Evolutionary conservation across 2,113 vertebrate species (phyloP).

Genomic region (Microcebus tavaratra): DNA sequence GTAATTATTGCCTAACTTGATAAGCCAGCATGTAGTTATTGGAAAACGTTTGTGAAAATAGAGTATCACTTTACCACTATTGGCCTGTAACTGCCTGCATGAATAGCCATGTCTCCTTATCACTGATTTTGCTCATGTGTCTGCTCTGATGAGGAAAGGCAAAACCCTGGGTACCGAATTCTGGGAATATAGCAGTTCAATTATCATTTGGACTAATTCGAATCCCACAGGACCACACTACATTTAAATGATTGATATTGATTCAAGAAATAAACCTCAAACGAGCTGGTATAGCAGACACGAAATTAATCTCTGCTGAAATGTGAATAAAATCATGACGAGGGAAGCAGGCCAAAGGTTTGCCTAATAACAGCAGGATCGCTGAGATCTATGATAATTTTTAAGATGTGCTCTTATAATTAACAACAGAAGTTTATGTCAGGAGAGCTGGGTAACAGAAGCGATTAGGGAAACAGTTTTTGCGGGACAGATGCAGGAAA

Average conservation of each 20-base stretch:
- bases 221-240: constrained; percentile 58
- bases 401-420: constrained; percentile 65
- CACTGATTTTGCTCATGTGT: constrained; percentile 49
- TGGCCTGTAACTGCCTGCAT: background rate
- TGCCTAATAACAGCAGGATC: constrained; percentile 30
- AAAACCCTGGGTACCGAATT: background rate
- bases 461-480: background rate
- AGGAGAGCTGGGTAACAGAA: constrained; percentile 18
- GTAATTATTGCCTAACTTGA: constrained; percentile 64
- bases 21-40: constrained; percentile 52
- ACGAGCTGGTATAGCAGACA: constrained; percentile 45
- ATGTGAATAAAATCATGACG: constrained; percentile 59
- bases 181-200: constrained; percentile 34
- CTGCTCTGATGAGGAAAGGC: constrained; percentile 49
- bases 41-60: constrained; percentile 77
- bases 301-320: constrained; percentile 72
- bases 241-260: constrained; percentile 69
- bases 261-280: constrained; percentile 59
- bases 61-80: constrained; percentile 40
- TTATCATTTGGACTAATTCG: constrained; percentile 53
- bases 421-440: constrained; percentile 48
- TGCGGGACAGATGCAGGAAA: constrained; percentile 24
- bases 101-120: constrained; percentile 17
- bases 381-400: constrained; percentile 10
- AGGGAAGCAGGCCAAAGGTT: constrained; percentile 32